phyloP scores from a whole-genome alignment of 2,888 invertebrate genomes.

The Stenichneumon culpator region DNA sequence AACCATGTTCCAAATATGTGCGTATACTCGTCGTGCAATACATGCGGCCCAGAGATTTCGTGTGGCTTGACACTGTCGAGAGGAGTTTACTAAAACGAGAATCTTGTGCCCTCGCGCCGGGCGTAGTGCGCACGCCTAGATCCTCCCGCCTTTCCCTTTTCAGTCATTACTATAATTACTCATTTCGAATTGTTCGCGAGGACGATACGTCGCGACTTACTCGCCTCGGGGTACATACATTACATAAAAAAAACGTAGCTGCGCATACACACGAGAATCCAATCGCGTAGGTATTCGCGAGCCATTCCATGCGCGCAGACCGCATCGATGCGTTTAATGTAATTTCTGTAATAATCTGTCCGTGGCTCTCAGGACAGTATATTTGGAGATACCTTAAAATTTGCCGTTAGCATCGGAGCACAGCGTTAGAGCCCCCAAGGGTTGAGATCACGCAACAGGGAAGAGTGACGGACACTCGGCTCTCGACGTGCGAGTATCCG shows the following conservation, averaged over 20 bases:
- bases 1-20: neutral
- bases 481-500: slow-evolving; percentile 61
- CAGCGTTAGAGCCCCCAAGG: neutral
- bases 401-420: slow-evolving; percentile 39
- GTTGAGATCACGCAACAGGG: slow-evolving; percentile 42
- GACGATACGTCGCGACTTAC: slow-evolving; percentile 38
- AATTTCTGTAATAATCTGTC: slow-evolving; percentile 34
- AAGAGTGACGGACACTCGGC: slow-evolving; percentile 26
- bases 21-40: slow-evolving; percentile 19
- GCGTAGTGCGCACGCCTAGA: slow-evolving; percentile 58
- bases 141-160: slow-evolving; percentile 73
- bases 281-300: slow-evolving; percentile 24
- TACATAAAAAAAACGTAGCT: slow-evolving; percentile 38
- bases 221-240: slow-evolving; percentile 29
- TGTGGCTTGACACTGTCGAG: slow-evolving; percentile 42
- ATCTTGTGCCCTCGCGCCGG: slow-evolving; percentile 49
- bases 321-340: slow-evolving; percentile 36
- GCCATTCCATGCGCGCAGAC: slow-evolving; percentile 38
- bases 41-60: slow-evolving; percentile 40
- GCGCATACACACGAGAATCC: slow-evolving; percentile 34
- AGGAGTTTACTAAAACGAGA: slow-evolving; percentile 66
- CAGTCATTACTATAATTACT: slow-evolving; percentile 75
- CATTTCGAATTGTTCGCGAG: slow-evolving; percentile 72
- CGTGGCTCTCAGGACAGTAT: slow-evolving; percentile 1
- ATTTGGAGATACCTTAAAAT: slow-evolving; percentile 50